A percentile compares a stretch with the other conserved stretches of the same genome.
These are phyloP conservation scores for Pinctada fucata DNA, from an alignment of 2,888 invertebrate species.

Conservation along the genomic window DNA sequence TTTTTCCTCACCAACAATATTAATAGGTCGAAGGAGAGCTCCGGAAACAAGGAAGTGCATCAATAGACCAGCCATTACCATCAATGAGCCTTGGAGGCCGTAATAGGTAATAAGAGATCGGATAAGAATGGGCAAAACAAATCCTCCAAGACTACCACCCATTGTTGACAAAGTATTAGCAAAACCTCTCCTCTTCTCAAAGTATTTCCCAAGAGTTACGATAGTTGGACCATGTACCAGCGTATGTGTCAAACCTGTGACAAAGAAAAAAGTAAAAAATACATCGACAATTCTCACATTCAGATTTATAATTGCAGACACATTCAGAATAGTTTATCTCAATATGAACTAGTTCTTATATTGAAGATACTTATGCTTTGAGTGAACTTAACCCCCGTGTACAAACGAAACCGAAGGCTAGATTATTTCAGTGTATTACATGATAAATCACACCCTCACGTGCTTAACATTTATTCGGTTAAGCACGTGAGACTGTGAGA, in stretches of 20 bases:
- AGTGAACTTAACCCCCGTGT: too few species aligned
- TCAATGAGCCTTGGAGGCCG: constrained; percentile 23
- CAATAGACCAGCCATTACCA: constrained; percentile 33
- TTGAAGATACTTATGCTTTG: too few species aligned
- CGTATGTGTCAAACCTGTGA: constrained; percentile 14
- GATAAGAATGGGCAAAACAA: constrained; percentile 23
- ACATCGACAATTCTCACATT: too few species aligned
- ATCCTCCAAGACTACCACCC: constrained; percentile 28
- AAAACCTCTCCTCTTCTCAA: constrained; percentile 27
- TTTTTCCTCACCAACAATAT: background rate
- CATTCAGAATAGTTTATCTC: too few species aligned
- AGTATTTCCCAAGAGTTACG: constrained; percentile 25
- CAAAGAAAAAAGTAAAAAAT: too few species aligned
- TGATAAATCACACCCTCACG: too few species aligned
- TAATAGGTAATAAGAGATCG: constrained; percentile 14
- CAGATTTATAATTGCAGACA: too few species aligned
- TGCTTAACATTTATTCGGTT: too few species aligned
- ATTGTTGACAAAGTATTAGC: constrained; percentile 24
- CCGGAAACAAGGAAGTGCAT: constrained; percentile 38
- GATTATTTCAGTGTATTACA: too few species aligned
- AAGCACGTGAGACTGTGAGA: too few species aligned
- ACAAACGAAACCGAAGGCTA: too few species aligned
- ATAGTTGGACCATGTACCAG: constrained; percentile 31
- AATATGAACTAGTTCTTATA: too few species aligned
- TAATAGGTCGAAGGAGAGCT: constrained; percentile 38